These are phyloP conservation scores for Cryptotermes secundus DNA, from an alignment of 1,140 invertebrate species.

Conservation along the genomic window DNA sequence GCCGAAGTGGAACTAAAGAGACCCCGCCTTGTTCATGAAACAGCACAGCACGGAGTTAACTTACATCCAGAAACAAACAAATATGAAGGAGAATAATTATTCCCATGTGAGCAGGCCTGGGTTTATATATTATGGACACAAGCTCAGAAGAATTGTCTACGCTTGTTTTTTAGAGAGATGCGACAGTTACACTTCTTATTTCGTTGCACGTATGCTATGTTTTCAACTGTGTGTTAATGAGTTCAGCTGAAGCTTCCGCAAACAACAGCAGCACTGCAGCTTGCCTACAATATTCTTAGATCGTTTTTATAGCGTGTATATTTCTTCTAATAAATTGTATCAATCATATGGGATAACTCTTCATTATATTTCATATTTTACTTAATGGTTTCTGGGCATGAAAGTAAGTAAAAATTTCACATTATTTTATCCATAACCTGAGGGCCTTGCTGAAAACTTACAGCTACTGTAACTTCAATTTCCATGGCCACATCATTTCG, in stretches of 20 bases:
- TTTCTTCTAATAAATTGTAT: too few species aligned
- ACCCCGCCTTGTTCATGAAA: neutral
- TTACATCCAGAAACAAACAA: neutral
- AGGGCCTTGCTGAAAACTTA: too few species aligned
- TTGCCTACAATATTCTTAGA: too few species aligned
- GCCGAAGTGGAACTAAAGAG: neutral
- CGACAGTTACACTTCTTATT: neutral
- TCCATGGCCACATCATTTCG: too few species aligned
- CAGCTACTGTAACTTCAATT: too few species aligned
- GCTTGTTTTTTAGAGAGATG: neutral
- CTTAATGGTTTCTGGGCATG: too few species aligned
- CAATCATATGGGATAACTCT: too few species aligned
- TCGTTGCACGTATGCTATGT: neutral
- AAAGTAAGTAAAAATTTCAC: too few species aligned
- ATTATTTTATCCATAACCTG: too few species aligned
- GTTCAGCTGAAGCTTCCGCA: neutral
- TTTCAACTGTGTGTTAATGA: neutral
- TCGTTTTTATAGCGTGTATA: too few species aligned
- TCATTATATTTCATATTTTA: too few species aligned
- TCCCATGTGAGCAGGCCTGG: neutral
- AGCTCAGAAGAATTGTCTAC: neutral
- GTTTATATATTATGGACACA: neutral
- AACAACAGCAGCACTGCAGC: too few species aligned
- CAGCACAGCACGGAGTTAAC: neutral
- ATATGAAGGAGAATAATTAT: neutral